A percentile compares a stretch with the other conserved stretches of the same genome.
phyloP scores from a whole-genome alignment of 1,140 invertebrate species.

The Zaprionus africanus region DNA sequence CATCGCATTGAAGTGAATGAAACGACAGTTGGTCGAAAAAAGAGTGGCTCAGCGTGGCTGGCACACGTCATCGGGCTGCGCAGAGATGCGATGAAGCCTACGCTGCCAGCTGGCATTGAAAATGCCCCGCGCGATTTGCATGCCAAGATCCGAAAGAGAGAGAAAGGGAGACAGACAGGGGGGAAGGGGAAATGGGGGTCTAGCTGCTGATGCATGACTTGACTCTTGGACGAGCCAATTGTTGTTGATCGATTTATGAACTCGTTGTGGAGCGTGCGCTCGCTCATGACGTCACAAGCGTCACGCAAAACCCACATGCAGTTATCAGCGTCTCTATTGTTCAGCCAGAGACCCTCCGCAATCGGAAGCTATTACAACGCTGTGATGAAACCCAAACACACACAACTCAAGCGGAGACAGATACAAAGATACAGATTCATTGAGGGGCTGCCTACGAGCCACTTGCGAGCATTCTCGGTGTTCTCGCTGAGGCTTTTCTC shows the following conservation, averaged over 20 bases:
- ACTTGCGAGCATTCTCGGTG: slow-evolving; percentile 5
- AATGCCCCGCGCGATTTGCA: slow-evolving; percentile 75
- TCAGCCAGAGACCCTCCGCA: slow-evolving; percentile 13
- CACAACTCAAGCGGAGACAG: slow-evolving; percentile 7
- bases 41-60: slow-evolving; percentile 40
- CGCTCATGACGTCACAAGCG: slow-evolving; percentile 68
- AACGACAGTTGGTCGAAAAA: slow-evolving; percentile 50
- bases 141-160: slow-evolving; percentile 51
- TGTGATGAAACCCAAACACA: slow-evolving; percentile 46
- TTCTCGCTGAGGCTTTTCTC: slow-evolving; percentile 21
- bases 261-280: slow-evolving; percentile 50
- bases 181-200: neutral
- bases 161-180: neutral
- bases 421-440: slow-evolving; percentile 56
- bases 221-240: slow-evolving; percentile 59
- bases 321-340: slow-evolving; percentile 40
- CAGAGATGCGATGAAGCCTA: slow-evolving; percentile 59
- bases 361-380: slow-evolving; percentile 75
- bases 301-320: slow-evolving; percentile 46
- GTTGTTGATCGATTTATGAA: slow-evolving; percentile 79
- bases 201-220: slow-evolving; percentile 72
- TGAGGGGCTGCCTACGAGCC: slow-evolving; percentile 59
- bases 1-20: slow-evolving; percentile 67
- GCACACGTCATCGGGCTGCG: slow-evolving; percentile 72
- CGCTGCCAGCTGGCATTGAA: slow-evolving; percentile 69